These are phyloP conservation scores for Lerema accius DNA, from an alignment of 1,140 invertebrate species.

Conservation along the genomic window DNA sequence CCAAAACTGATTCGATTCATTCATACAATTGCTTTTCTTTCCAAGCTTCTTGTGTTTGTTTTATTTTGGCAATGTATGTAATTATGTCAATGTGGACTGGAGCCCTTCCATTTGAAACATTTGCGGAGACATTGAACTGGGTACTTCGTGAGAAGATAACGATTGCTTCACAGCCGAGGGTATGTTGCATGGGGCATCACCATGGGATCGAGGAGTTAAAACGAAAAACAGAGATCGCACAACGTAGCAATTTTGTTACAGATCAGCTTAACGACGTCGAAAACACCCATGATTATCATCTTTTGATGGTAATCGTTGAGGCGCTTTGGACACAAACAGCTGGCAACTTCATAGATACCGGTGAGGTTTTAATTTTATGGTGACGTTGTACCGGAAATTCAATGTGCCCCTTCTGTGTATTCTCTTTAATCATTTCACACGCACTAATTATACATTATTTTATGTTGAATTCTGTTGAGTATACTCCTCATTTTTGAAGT, in stretches of 20 bases:
- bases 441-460: constrained; percentile 34
- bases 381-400: constrained; percentile 57
- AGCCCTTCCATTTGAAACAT: constrained; percentile 37
- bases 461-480: constrained; percentile 22
- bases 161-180: constrained; percentile 40
- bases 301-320: constrained; percentile 80
- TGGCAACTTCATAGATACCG: constrained; percentile 70
- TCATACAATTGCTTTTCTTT: constrained; percentile 32
- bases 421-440: constrained; percentile 26
- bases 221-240: constrained; percentile 66
- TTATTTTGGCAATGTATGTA: constrained; percentile 39
- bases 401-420: constrained; percentile 60
- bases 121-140: constrained; percentile 52
- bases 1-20: not conserved
- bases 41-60: constrained; percentile 36
- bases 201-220: constrained; percentile 47
- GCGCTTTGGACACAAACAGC: constrained; percentile 73
- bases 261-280: constrained; percentile 82
- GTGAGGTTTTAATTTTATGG: constrained; percentile 73
- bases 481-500: not conserved
- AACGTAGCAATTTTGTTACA: constrained; percentile 81
- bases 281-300: constrained; percentile 82
- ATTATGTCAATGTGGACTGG: constrained; percentile 44
- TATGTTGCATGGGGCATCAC: constrained; percentile 59
- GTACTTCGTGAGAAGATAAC: constrained; percentile 43